A percentile compares a stretch with the other conserved stretches of the same genome.
These are phyloP conservation scores for Creontiades dilutus DNA, from an alignment of 2,888 invertebrate genomes.

Conservation along the genomic window DNA sequence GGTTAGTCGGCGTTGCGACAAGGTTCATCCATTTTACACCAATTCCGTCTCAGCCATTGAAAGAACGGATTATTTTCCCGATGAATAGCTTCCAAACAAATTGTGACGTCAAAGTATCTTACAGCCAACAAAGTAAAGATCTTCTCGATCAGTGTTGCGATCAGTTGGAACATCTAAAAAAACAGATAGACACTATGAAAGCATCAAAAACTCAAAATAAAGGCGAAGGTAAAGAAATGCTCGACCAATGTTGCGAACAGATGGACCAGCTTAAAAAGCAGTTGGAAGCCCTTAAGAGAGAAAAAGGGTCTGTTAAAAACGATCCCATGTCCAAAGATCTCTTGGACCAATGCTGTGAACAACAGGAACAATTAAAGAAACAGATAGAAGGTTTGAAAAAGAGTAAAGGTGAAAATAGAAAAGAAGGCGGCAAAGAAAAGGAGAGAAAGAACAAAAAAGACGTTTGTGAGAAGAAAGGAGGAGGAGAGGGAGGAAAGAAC, in stretches of 20 bases:
- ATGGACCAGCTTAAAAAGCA: conserved; percentile 39
- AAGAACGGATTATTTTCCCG: conserved; percentile 22
- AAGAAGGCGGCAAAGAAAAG: not conserved
- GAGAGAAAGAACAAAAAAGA: not conserved
- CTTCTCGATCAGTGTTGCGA: conserved; percentile 60
- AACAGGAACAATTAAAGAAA: conserved; percentile 51
- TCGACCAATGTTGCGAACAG: conserved; percentile 62
- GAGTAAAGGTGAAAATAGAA: conserved; percentile 5
- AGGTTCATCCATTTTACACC: conserved; percentile 43
- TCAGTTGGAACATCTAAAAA: conserved; percentile 62
- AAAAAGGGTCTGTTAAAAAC: not conserved
- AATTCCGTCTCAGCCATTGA: not conserved
- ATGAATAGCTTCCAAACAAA: not conserved
- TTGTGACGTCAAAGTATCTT: conserved; percentile 33
- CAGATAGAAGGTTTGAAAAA: conserved; percentile 41
- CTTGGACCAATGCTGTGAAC: conserved; percentile 23
- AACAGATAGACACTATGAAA: conserved; percentile 35
- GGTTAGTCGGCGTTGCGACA: conserved; percentile 40
- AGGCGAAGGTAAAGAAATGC: not conserved
- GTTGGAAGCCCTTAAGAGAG: conserved; percentile 40
- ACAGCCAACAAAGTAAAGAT: conserved; percentile 54
- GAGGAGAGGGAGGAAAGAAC: not conserved
- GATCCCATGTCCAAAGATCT: not conserved
- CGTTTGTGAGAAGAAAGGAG: conserved; percentile 4
- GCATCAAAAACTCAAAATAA: conserved; percentile 15